These are phyloP conservation scores for Cremastobaeus sp. DNA, from an alignment of 2,888 invertebrate species.

Conservation along the genomic window DNA sequence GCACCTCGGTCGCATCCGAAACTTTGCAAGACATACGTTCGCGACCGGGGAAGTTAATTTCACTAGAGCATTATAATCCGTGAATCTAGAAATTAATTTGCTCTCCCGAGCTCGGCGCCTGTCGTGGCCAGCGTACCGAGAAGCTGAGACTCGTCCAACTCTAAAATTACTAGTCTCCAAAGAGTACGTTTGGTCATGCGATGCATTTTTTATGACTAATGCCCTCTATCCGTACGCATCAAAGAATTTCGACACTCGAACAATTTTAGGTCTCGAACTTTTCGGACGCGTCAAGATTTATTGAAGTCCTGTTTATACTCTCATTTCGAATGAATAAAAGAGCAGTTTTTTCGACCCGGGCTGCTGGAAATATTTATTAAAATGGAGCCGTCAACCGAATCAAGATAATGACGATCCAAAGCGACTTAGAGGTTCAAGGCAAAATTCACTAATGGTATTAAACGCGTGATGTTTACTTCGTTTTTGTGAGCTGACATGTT, in stretches of 20 bases:
- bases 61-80: constrained; percentile 13
- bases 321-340: no score
- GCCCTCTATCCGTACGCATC: no score
- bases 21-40: constrained; percentile 4
- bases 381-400: no score
- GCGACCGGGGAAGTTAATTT: constrained; percentile 14
- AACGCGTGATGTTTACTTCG: no score
- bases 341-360: no score
- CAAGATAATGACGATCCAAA: no score
- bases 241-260: constrained; percentile 7
- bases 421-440: no score
- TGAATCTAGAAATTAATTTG: constrained; percentile 33
- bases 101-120: constrained; percentile 7
- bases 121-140: constrained; percentile 10
- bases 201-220: constrained; percentile 41
- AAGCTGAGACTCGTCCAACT: constrained; percentile 16
- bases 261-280: constrained; percentile 7
- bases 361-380: no score
- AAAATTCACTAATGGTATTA: no score
- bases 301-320: no score
- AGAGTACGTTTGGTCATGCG: constrained; percentile 35
- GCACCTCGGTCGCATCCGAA: background rate
- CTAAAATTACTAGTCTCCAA: constrained; percentile 37
- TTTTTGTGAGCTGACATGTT: no score
- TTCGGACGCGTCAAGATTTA: constrained; percentile 7